Evolutionary conservation across 2,113 vertebrate species (phyloP).

Genomic region (Scartelaos histophorus): DNA sequence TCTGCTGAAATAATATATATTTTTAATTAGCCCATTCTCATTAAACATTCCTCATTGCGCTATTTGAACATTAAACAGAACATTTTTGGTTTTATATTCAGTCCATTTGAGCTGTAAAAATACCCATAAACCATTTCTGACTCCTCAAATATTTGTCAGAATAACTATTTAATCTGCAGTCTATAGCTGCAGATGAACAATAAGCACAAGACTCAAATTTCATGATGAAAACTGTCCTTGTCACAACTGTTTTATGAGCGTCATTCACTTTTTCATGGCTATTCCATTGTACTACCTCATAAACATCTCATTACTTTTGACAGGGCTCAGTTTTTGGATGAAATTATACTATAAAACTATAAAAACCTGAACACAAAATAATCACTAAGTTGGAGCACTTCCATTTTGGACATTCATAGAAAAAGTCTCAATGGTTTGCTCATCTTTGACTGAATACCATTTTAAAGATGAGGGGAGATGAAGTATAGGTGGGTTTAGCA

Average conservation of each 20-base stretch:
- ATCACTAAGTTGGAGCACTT: conserved; percentile 26
- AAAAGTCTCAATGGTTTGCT: conserved; percentile 36
- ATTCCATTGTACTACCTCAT: conserved; percentile 9
- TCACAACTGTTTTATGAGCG: not conserved
- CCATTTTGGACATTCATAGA: conserved; percentile 32
- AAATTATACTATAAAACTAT: not conserved
- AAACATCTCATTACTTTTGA: conserved; percentile 27
- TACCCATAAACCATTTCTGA: not conserved
- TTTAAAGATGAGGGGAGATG: not conserved
- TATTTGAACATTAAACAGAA: not conserved
- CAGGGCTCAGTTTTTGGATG: conserved; percentile 2
- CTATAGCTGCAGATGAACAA: conserved; percentile 7
- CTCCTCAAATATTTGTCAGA: conserved; percentile 6
- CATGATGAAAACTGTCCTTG: not conserved
- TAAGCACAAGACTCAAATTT: not conserved
- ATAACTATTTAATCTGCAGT: not conserved
- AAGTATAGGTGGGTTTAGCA: not conserved
- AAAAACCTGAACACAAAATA: not conserved
- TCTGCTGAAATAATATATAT: too few relatives aligned
- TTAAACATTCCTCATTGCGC: not conserved
- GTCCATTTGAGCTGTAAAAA: not conserved
- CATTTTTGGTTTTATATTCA: not conserved
- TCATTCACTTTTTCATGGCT: not conserved
- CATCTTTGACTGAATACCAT: conserved; percentile 54
- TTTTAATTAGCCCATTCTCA: not conserved